phyloP scores from a whole-genome alignment of 2,113 vertebrate species.

The Herpetotheres cachinnans region DNA sequence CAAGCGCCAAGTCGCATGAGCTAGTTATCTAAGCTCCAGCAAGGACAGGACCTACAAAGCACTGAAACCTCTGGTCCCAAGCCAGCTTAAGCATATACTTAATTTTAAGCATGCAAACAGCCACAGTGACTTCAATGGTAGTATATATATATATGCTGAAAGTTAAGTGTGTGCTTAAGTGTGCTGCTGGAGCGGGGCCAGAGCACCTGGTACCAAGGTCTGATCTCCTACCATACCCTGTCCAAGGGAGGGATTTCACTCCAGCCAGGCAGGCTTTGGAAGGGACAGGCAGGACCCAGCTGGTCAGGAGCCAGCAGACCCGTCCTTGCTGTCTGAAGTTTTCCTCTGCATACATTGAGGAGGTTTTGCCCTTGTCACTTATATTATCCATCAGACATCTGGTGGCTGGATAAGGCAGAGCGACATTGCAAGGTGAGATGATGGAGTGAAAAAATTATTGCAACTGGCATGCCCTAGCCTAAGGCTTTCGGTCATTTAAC shows the following conservation, averaged over 20 bases:
- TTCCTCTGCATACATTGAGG: slow-evolving; percentile 42
- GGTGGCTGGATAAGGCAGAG: slow-evolving; percentile 73
- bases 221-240: background rate
- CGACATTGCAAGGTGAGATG: slow-evolving; percentile 75
- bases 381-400: slow-evolving; percentile 74
- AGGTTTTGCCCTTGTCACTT: slow-evolving; percentile 83
- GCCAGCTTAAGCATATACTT: slow-evolving; percentile 42
- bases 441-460: slow-evolving; percentile 74
- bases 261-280: background rate
- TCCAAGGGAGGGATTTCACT: background rate
- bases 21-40: slow-evolving; percentile 30
- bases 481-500: slow-evolving; percentile 60
- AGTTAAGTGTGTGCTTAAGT: slow-evolving; percentile 21
- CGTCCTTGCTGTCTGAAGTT: slow-evolving; percentile 31
- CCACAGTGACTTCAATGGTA: background rate
- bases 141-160: background rate
- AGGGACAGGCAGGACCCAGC: slow-evolving; percentile 8
- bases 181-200: background rate
- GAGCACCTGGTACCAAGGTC: background rate
- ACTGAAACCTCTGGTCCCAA: slow-evolving; percentile 10
- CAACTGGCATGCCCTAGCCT: slow-evolving; percentile 63
- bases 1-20: background rate
- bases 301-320: slow-evolving; percentile 44
- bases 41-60: slow-evolving; percentile 16
- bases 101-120: slow-evolving; percentile 9